phyloP scores from a whole-genome alignment of 2,888 invertebrate species.

The Cremastobaeus sp. region DNA sequence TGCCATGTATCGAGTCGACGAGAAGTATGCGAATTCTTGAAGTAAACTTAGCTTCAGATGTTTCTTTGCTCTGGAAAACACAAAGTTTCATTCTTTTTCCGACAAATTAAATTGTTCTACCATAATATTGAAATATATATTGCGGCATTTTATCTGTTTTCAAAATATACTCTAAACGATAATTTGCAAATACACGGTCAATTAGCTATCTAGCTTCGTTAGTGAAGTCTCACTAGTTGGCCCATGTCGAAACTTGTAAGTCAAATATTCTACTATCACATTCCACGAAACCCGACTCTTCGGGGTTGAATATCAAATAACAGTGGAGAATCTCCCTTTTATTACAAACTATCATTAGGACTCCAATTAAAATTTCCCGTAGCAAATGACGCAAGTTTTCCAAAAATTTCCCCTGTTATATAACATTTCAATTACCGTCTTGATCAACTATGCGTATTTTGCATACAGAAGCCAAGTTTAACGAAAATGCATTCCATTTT shows the following conservation, averaged over 20 bases:
- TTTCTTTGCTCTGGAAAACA: conserved; percentile 22
- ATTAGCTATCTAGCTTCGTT: conserved; percentile 12
- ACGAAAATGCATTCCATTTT: too few relatives aligned
- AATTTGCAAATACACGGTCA: conserved; percentile 18
- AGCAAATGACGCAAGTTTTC: too few relatives aligned
- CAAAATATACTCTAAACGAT: not conserved
- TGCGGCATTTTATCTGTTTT: not conserved
- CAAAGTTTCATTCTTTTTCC: not conserved
- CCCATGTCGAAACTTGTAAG: conserved; percentile 1
- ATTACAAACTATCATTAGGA: conserved; percentile 6
- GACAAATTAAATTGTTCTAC: not conserved
- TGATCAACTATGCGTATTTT: too few relatives aligned
- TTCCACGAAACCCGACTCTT: conserved; percentile 22
- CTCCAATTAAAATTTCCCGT: too few relatives aligned
- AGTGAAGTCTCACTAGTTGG: conserved; percentile 4
- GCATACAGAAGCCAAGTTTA: too few relatives aligned
- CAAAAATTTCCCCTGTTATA: too few relatives aligned
- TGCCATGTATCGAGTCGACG: conserved; percentile 34
- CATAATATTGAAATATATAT: not conserved
- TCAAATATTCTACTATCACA: conserved; percentile 19
- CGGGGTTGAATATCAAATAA: conserved; percentile 20
- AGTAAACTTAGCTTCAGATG: conserved; percentile 45
- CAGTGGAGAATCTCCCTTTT: conserved; percentile 8
- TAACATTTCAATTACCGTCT: too few relatives aligned
- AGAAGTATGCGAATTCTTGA: conserved; percentile 46